Conservation (phyloP, 2,888 invertebrate genomes). For the Drosophila kuntzei region DNA sequence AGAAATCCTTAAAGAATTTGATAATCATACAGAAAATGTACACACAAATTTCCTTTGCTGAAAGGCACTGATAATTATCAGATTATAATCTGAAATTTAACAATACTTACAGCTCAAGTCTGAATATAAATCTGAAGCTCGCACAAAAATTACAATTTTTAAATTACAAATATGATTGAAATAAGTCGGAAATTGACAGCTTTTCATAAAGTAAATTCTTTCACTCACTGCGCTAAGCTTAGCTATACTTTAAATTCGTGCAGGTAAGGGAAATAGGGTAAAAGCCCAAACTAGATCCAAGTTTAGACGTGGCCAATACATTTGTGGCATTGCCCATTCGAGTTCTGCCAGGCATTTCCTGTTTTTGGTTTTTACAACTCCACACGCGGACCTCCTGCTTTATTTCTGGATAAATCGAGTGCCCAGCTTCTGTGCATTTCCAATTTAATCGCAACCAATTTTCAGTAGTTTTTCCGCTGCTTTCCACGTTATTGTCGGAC, state of each 20-base stretch:
- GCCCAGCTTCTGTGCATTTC: slow-evolving; percentile 15
- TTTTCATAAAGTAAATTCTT: neutral
- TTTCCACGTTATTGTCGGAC: slow-evolving; percentile 6
- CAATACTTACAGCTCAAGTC: too few species aligned
- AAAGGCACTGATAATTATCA: too few species aligned
- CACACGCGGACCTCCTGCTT: neutral
- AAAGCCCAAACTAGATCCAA: neutral
- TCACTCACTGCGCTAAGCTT: neutral
- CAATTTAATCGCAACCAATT: slow-evolving; percentile 15
- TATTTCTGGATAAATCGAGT: slow-evolving; percentile 1
- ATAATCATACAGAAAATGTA: too few species aligned
- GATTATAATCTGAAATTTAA: too few species aligned
- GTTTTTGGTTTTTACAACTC: slow-evolving; percentile 11
- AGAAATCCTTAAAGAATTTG: too few species aligned
- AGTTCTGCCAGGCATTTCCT: slow-evolving; percentile 6
- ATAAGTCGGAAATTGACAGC: too few species aligned
- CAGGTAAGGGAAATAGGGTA: neutral
- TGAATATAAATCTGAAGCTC: too few species aligned
- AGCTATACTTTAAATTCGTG: neutral
- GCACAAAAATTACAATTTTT: too few species aligned
- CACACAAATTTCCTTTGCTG: too few species aligned
- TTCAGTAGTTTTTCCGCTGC: slow-evolving; percentile 6
- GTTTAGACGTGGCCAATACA: neutral
- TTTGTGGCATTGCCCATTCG: slow-evolving; percentile 3
- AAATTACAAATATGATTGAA: too few species aligned